Conservation (phyloP, 2,797 vertebrate genomes). For the Tapera naevia region DNA sequence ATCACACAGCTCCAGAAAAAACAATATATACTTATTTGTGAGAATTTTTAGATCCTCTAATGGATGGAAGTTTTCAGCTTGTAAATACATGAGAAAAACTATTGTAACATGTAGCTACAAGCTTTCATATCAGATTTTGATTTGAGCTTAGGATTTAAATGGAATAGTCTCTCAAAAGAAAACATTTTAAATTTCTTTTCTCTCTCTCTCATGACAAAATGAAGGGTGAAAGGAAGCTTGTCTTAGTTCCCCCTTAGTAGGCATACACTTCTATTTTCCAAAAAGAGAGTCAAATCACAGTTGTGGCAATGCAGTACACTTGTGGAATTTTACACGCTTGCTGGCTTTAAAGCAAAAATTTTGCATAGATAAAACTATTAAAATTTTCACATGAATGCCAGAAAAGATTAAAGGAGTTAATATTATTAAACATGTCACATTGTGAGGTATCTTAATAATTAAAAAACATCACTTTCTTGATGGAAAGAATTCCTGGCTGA, state of each 20-base stretch:
- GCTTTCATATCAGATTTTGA: not conserved
- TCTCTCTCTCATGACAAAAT: not conserved
- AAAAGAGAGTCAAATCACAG: not conserved
- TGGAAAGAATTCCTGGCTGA: conserved; percentile 1
- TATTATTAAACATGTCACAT: conserved; percentile 50
- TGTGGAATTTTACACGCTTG: not conserved
- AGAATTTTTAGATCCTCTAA: not conserved
- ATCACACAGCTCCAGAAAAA: not conserved
- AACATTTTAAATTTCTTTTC: not conserved
- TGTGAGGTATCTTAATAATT: conserved; percentile 53
- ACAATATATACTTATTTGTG: not conserved
- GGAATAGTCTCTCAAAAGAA: not conserved
- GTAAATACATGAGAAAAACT: not conserved
- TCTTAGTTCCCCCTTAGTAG: not conserved
- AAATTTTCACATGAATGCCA: not conserved
- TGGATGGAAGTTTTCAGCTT: not conserved
- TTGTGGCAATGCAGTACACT: not conserved
- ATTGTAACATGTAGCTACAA: not conserved
- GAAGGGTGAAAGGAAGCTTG: not conserved
- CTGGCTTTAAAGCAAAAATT: not conserved
- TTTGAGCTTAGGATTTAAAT: not conserved
- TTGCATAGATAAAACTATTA: not conserved
- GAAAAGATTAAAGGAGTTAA: not conserved
- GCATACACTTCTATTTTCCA: not conserved
- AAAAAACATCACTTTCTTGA: conserved; percentile 1